phyloP scores from a whole-genome alignment of 2,888 invertebrate species.

The Blera fallax region DNA sequence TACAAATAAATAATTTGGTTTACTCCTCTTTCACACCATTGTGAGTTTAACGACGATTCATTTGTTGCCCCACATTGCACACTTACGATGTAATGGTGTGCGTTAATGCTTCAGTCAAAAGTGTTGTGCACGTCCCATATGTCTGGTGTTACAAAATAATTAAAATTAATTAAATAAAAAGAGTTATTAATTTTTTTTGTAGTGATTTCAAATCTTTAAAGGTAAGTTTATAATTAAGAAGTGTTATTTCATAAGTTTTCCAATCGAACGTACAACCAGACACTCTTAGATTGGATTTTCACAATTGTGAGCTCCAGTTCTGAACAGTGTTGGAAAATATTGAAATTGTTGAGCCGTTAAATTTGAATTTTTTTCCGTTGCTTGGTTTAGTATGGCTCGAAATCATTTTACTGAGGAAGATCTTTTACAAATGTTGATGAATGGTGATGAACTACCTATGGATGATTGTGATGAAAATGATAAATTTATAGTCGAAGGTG shows the following conservation, averaged over 20 bases:
- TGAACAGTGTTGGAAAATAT: neutral
- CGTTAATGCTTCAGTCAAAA: neutral
- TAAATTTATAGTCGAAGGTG: neutral
- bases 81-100: neutral
- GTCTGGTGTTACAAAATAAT: neutral
- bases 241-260: neutral
- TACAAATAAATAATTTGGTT: neutral
- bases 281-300: neutral
- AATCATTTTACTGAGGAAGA: too few relatives aligned
- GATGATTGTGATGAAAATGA: neutral
- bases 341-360: too few relatives aligned
- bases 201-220: neutral
- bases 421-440: neutral
- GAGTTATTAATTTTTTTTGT: too few relatives aligned
- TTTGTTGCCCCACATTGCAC: neutral
- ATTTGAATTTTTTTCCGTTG: too few relatives aligned
- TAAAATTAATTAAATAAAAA: neutral
- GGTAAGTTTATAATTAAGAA: neutral
- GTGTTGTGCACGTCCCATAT: neutral
- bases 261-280: neutral
- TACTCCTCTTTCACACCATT: neutral
- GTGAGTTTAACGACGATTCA: neutral
- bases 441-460: neutral
- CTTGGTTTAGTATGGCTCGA: too few relatives aligned
- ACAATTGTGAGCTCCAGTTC: neutral